Evolutionary conservation across 2,113 vertebrate species (phyloP).

Genomic region (Candoia aspera): DNA sequence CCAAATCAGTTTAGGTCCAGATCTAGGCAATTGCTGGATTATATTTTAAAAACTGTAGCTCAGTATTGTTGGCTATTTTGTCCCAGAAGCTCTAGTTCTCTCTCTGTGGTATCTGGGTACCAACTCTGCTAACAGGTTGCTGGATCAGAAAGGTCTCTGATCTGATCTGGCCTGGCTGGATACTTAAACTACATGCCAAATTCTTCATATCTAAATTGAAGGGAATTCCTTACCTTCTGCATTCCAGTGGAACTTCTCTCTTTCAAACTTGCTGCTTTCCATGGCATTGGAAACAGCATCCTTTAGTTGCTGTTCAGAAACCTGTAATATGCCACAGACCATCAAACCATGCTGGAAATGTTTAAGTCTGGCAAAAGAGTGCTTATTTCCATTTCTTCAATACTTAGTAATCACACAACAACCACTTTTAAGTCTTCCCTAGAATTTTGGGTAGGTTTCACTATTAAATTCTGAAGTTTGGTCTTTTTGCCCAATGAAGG

Average conservation of each 20-base stretch:
- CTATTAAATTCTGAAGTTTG: background rate
- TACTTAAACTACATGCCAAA: background rate
- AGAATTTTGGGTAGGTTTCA: background rate
- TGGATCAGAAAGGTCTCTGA: background rate
- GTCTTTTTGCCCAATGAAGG: background rate
- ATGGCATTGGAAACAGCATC: slow-evolving; percentile 85
- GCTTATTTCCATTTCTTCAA: background rate
- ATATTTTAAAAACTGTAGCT: background rate
- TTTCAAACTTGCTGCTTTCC: slow-evolving; percentile 81
- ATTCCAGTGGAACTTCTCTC: slow-evolving; percentile 82
- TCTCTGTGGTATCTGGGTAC: background rate
- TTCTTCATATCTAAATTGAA: background rate
- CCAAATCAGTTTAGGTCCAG: background rate
- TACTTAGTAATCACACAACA: background rate
- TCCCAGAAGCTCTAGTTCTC: background rate
- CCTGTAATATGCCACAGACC: slow-evolving; percentile 68
- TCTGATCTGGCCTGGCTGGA: background rate
- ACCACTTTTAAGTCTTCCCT: background rate
- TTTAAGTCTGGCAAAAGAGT: background rate
- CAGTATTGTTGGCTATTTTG: background rate
- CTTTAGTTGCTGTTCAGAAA: slow-evolving; percentile 90
- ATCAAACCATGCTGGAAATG: background rate
- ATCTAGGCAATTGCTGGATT: background rate
- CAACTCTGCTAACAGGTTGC: background rate
- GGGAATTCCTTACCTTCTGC: slow-evolving; percentile 79